A percentile compares a stretch with the other conserved stretches of the same genome.
phyloP scores from a whole-genome alignment of 2,888 invertebrate genomes.

The Erynnis tages region DNA sequence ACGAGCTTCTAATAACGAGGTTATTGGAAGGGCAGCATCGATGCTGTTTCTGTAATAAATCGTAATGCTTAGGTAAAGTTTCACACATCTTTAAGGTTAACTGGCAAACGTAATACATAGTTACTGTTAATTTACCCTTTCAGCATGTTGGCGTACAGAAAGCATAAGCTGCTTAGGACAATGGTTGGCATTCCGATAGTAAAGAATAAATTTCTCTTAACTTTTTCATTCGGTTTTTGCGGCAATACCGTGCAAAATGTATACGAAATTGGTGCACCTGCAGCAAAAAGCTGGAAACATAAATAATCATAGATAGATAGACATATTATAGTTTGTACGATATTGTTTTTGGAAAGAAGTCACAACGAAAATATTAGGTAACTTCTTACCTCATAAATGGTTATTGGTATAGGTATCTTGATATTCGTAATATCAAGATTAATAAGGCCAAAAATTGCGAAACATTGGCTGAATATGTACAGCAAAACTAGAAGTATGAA shows the following conservation, averaged over 20 bases:
- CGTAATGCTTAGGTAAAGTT: too few species aligned
- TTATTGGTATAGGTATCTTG: slow-evolving; percentile 69
- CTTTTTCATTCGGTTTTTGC: slow-evolving; percentile 52
- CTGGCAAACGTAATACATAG: too few species aligned
- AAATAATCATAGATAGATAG: neutral
- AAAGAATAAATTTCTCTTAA: slow-evolving; percentile 60
- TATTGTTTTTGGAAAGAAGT: neutral
- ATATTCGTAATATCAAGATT: slow-evolving; percentile 72
- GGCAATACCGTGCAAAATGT: slow-evolving; percentile 63
- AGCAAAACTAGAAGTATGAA: slow-evolving; percentile 64
- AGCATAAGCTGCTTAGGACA: slow-evolving; percentile 63
- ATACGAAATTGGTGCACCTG: slow-evolving; percentile 73
- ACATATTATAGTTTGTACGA: too few species aligned
- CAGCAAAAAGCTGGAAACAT: slow-evolving; percentile 62
- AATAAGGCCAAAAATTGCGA: slow-evolving; percentile 71
- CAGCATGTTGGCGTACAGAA: slow-evolving; percentile 71
- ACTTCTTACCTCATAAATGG: slow-evolving; percentile 66
- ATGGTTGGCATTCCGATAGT: slow-evolving; percentile 63
- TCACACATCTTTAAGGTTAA: too few species aligned
- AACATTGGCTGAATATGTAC: slow-evolving; percentile 74
- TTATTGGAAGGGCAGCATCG: slow-evolving; percentile 81
- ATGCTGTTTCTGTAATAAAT: slow-evolving; percentile 39
- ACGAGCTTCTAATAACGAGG: slow-evolving; percentile 81
- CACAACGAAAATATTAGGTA: neutral
- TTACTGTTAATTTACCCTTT: slow-evolving; percentile 73